Base-by-base conservation (phyloP, 2,797 vertebrate species). In the Crypturellus tataupa region DNA sequence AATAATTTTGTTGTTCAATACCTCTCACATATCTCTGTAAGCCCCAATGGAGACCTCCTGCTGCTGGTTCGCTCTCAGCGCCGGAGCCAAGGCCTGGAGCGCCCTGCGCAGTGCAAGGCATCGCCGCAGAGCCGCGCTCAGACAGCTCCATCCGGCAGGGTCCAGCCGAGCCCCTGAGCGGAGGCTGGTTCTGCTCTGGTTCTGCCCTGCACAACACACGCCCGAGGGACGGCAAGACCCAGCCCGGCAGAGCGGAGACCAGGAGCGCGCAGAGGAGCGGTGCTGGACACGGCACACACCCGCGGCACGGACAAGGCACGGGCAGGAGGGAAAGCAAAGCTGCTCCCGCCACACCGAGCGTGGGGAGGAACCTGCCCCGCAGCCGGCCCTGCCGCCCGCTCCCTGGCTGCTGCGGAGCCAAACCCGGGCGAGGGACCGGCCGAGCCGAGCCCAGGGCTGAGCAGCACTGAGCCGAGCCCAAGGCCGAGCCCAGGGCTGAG, bases 221-320 rank as follows among this genome's bases (percentile, higher is more conserved):
- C 23, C 12, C 19, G 10, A 59, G 23, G 20, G 21, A 53, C 31
- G 44, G 42, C 33, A 17, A 46, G 31, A 24, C 33, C 42, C 2
- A 0, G 18, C 25, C 47, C 17, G 12, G 60, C 1, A 1, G 47
- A 40, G 70, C 56, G 0, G 0, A 39, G 37, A 14, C 60, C 39
- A 39, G 73, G 25, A 39, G 20, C 23, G 12, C 31, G 7, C 49
- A 33, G 19, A 67, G 29, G 59, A 65, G 33, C 12, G 18, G 4
- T 33, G 15, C 12, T 55, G 20, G 37, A 37, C 29, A 17, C 37
- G 46, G n/a, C 46, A 14, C 6, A n/a, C n/a, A n/a, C n/a, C n/a
- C n/a, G n/a, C 37, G 46, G n/a, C 46, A 14, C 6, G 12, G 49
- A 14, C 14, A 13, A 51, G 5, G 49, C 49, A 27, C 49, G 27